phyloP scores from a whole-genome alignment of 1,140 invertebrate genomes.

The Aplysia californica region DNA sequence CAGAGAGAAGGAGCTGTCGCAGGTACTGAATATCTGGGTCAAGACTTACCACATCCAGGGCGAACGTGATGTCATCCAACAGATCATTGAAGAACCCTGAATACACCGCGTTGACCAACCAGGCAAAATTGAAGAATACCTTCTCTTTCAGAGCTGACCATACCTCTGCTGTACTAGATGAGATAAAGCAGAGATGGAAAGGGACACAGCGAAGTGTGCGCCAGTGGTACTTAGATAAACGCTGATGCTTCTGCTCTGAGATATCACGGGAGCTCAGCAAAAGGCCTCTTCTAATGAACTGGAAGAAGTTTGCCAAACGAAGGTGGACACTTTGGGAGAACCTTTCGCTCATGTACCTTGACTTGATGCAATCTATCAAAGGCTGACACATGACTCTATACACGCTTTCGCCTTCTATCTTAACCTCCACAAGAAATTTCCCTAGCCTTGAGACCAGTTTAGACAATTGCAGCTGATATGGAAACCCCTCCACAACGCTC shows the following conservation, averaged over 20 bases:
- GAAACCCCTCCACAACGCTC: constrained; percentile 39
- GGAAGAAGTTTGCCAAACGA: constrained; percentile 37
- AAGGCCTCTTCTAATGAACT: constrained; percentile 32
- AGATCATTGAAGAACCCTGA: constrained; percentile 37
- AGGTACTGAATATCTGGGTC: constrained; percentile 33
- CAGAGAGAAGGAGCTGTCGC: constrained; percentile 24
- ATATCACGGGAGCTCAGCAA: constrained; percentile 35
- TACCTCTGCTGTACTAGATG: constrained; percentile 18
- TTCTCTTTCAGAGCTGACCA: constrained; percentile 33
- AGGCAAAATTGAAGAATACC: constrained; percentile 38
- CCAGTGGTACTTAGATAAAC: constrained; percentile 33
- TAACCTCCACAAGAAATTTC: constrained; percentile 26
- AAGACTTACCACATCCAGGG: constrained; percentile 29
- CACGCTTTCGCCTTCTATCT: constrained; percentile 38
- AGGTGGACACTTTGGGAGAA: constrained; percentile 30
- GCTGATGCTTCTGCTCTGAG: constrained; percentile 22
- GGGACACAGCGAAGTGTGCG: constrained; percentile 36
- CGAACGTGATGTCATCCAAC: constrained; percentile 32
- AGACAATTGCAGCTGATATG: constrained; percentile 36
- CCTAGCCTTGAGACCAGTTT: constrained; percentile 25
- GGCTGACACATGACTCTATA: constrained; percentile 12
- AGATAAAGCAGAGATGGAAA: constrained; percentile 36
- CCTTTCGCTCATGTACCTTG: constrained; percentile 26
- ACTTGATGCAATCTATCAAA: constrained; percentile 18
- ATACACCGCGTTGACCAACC: constrained; percentile 41